Base-by-base conservation (phyloP, 2,888 invertebrate species). In the Beris chalybata region DNA sequence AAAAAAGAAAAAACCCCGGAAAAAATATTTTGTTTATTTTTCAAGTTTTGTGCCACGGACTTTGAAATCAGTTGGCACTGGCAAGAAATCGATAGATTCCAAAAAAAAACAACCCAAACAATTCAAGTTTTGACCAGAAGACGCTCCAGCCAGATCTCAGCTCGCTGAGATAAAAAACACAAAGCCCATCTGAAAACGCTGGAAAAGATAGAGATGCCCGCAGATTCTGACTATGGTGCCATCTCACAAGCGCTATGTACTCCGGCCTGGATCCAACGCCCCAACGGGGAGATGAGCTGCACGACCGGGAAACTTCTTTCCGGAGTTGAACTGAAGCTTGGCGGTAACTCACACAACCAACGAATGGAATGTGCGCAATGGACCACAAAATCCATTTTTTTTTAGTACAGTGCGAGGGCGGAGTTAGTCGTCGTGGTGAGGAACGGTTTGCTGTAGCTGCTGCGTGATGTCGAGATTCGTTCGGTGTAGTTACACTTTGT, bases 331-430 rank as follows among this genome's bases (percentile, higher is more conserved):
- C 7, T 38, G 38, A 5, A 38, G 31, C 52, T 15, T 6, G 22
- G 22, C 22, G 22, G 22, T 22, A 22, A 22, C 22, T 22, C 22
- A 50, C 15, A 61, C 50, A 50, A 4, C 13, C 22, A 32, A 22
- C 22, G 61, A 52, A 61, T 61, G 61, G 61, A 61, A 29, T 32
- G 38, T 61, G 61, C 61, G 61, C 61, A 50, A 31, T 61, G 61
- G 61, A 61, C 61, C 48, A 7, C 31, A 31, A 30, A 50, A 22
- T 50, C 15, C 22, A 13, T 12, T 44, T 38, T 38, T 38, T 38
- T 38, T 38, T 38, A 38, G 38, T 38, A 38, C 38, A 7, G 52
- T n/a, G 31, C 11, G 38, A 32, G 61, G 61, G 61, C 61, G 61
- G 61, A 52, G 61, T 53, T 31, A 31, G 7, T 38, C 31, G 5